These are phyloP conservation scores for Coracias cyanogaster DNA, from an alignment of 2,797 vertebrate species.

Conservation along the genomic window DNA sequence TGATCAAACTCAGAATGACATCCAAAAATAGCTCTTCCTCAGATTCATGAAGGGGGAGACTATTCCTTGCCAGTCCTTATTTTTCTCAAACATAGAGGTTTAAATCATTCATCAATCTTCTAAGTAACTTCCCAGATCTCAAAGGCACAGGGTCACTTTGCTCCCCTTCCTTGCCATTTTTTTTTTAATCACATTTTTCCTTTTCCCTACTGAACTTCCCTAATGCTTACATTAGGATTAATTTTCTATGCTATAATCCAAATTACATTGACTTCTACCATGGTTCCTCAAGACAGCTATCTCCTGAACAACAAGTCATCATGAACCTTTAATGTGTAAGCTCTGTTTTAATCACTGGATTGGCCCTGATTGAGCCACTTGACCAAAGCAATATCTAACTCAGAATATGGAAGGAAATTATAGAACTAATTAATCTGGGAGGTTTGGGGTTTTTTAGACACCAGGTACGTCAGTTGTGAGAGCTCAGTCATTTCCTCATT, in stretches of 20 bases:
- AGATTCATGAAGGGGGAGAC: neutral
- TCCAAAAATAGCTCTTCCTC: neutral
- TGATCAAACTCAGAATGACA: neutral
- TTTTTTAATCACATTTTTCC: neutral
- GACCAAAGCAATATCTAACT: neutral
- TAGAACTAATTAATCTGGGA: neutral
- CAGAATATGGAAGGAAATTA: neutral
- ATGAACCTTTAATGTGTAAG: neutral
- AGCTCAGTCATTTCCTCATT: neutral
- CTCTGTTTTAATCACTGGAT: neutral
- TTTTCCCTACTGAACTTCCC: neutral
- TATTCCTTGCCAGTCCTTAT: neutral
- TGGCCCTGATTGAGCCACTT: neutral
- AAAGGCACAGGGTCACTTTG: neutral
- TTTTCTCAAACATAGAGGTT: neutral
- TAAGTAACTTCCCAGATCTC: neutral
- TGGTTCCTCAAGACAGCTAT: neutral
- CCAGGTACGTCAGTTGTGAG: accelerated
- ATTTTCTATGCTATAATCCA: neutral
- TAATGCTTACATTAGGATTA: neutral
- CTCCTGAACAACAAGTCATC: neutral
- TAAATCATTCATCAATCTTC: neutral
- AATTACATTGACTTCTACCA: neutral
- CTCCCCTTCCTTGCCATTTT: neutral
- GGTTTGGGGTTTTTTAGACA: neutral